A percentile compares a stretch with the other conserved stretches of the same genome.
phyloP scores from a whole-genome alignment of 2,113 vertebrate species.

The Rallus limicola region DNA sequence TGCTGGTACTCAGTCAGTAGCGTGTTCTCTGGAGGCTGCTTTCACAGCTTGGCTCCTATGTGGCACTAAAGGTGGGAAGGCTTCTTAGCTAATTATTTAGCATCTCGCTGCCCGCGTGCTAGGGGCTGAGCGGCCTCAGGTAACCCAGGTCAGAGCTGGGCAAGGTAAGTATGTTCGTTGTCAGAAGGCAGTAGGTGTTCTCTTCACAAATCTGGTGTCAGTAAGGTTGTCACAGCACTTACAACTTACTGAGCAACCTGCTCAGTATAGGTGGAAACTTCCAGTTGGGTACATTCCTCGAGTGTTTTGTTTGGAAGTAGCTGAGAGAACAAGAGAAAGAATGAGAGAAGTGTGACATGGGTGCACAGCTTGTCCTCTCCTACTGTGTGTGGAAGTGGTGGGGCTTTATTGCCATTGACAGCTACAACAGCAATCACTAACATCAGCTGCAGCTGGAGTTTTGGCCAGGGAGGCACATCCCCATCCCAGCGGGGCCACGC shows the following conservation, averaged over 20 bases:
- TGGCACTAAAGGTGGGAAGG: not conserved
- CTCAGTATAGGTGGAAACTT: not conserved
- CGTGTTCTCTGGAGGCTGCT: not conserved
- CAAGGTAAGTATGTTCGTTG: not conserved
- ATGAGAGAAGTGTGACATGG: accelerated
- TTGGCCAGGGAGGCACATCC: not conserved
- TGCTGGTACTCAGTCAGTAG: not conserved
- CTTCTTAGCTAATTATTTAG: not conserved
- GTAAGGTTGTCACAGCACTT: not conserved
- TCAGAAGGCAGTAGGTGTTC: not conserved
- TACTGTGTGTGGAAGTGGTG: accelerated
- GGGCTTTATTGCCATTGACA: not conserved
- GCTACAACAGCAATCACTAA: accelerated
- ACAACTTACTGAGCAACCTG: not conserved
- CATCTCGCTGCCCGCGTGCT: not conserved
- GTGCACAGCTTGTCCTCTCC: not conserved
- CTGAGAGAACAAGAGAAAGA: not conserved
- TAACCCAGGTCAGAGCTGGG: not conserved
- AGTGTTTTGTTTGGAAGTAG: not conserved
- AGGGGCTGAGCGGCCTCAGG: not conserved
- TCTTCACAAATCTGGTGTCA: not conserved
- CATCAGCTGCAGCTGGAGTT: not conserved
- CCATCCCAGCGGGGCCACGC: accelerated
- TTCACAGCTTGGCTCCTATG: not conserved
- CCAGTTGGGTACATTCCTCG: not conserved